Evolutionary conservation across 2,113 vertebrate genomes (phyloP).

Genomic region (Danionella cerebrum): DNA sequence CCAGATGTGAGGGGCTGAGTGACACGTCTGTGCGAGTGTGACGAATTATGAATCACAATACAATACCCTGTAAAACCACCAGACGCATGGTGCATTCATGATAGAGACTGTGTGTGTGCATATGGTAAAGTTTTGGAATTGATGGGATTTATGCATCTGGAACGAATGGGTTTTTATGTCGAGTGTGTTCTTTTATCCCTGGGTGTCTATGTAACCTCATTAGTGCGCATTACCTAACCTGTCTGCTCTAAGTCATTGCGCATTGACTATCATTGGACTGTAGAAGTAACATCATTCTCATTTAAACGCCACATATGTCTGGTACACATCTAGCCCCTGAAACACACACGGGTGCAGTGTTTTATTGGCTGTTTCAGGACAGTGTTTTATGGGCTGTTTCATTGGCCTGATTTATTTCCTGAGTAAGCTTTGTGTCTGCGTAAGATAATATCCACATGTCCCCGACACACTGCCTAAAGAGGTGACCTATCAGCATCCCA

Average conservation of each 20-base stretch:
- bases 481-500: slow-evolving; percentile 69
- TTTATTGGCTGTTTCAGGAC: slow-evolving; percentile 63
- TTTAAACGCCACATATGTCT: neutral
- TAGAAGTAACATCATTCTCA: neutral
- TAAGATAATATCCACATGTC: slow-evolving; percentile 61
- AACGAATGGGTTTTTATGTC: slow-evolving; percentile 12
- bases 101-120: slow-evolving; percentile 30
- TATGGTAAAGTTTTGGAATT: slow-evolving; percentile 18
- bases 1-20: slow-evolving; percentile 56
- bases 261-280: neutral
- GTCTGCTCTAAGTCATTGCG: slow-evolving; percentile 12
- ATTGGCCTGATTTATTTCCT: slow-evolving; percentile 67
- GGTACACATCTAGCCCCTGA: neutral
- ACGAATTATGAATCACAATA: slow-evolving; percentile 56
- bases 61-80: slow-evolving; percentile 55
- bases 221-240: slow-evolving; percentile 10
- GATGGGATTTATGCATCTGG: neutral
- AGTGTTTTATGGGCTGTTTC: slow-evolving; percentile 72
- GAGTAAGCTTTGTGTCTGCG: slow-evolving; percentile 37
- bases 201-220: slow-evolving; percentile 11
- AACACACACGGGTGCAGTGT: slow-evolving; percentile 21
- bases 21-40: slow-evolving; percentile 54
- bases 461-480: slow-evolving; percentile 62
- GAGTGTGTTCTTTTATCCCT: slow-evolving; percentile 17
- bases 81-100: slow-evolving; percentile 40